Evolutionary conservation across 1,140 invertebrate genomes (phyloP).

Genomic region (Potamilus streckersoni): DNA sequence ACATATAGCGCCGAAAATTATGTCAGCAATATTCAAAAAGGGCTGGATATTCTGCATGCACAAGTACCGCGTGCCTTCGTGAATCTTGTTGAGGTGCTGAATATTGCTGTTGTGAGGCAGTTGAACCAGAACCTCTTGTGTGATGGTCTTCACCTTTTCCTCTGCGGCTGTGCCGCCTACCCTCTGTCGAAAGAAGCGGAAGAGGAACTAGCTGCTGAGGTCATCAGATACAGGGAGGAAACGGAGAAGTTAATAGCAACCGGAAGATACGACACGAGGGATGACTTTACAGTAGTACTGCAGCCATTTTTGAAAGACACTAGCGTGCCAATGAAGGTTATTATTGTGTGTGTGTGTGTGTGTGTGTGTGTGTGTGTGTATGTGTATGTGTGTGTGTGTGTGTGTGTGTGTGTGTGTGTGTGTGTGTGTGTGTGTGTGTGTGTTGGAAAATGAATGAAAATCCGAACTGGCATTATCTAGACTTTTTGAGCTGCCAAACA

Average conservation of each 20-base stretch:
- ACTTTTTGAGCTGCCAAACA: background rate
- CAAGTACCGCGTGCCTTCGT: constrained; percentile 80
- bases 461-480: background rate
- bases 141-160: constrained; percentile 44
- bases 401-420: background rate
- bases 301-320: constrained; percentile 70
- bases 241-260: constrained; percentile 47
- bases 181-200: constrained; percentile 34
- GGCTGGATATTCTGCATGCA: constrained; percentile 74
- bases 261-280: constrained; percentile 73
- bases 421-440: too few relatives aligned
- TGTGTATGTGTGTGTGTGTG: too few relatives aligned
- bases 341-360: background rate
- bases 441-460: too few relatives aligned
- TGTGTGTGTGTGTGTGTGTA: background rate
- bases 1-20: constrained; percentile 70
- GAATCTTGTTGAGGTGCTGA: constrained; percentile 80
- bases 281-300: constrained; percentile 76
- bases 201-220: constrained; percentile 33
- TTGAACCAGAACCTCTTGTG: constrained; percentile 49
- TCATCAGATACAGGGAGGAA: constrained; percentile 44
- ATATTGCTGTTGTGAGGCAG: constrained; percentile 40
- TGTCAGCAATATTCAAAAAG: constrained; percentile 74
- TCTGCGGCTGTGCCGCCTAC: constrained; percentile 51
- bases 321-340: constrained; percentile 44